A percentile compares a stretch with the other conserved stretches of the same genome.
phyloP scores from a whole-genome alignment of 2,888 invertebrate genomes.

The Ditylenchus weischeri region DNA sequence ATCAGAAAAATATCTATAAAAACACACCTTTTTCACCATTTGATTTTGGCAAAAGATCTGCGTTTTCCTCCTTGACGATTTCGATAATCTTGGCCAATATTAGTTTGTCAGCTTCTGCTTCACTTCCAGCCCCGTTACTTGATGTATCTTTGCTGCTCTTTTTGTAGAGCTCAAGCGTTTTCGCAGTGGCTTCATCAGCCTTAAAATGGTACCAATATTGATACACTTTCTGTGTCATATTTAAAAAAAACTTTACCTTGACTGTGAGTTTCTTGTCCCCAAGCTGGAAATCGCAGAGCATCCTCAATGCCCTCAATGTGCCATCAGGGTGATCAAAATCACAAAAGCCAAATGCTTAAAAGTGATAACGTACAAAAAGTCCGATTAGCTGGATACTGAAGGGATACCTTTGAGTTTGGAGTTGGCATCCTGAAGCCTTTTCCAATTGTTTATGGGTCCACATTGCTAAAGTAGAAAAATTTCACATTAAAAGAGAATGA shows the following conservation, averaged over 20 bases:
- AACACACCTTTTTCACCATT: constrained; percentile 16
- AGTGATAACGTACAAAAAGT: too few species aligned
- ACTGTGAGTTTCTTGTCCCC: constrained; percentile 90
- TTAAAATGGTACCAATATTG: constrained; percentile 2
- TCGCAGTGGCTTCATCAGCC: constrained; percentile 25
- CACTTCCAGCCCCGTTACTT: background rate
- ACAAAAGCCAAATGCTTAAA: constrained; percentile 88
- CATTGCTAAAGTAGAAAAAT: constrained; percentile 68
- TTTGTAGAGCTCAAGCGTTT: constrained; percentile 18
- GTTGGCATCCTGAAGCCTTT: constrained; percentile 78
- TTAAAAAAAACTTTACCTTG: constrained; percentile 47
- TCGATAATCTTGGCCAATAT: constrained; percentile 16
- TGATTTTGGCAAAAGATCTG: constrained; percentile 9
- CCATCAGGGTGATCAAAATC: constrained; percentile 93
- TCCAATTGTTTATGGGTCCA: constrained; percentile 92
- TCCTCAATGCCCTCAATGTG: constrained; percentile 81
- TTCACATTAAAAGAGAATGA: background rate
- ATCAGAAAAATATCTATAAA: too few species aligned
- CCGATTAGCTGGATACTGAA: too few species aligned
- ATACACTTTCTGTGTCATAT: too few species aligned
- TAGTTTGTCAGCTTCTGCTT: background rate
- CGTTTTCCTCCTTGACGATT: constrained; percentile 11
- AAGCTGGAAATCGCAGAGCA: constrained; percentile 86
- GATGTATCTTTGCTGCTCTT: background rate
- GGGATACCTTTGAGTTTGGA: constrained; percentile 66